Conservation (phyloP, 1,140 invertebrate genomes). For the Homalodisca vitripennis region DNA sequence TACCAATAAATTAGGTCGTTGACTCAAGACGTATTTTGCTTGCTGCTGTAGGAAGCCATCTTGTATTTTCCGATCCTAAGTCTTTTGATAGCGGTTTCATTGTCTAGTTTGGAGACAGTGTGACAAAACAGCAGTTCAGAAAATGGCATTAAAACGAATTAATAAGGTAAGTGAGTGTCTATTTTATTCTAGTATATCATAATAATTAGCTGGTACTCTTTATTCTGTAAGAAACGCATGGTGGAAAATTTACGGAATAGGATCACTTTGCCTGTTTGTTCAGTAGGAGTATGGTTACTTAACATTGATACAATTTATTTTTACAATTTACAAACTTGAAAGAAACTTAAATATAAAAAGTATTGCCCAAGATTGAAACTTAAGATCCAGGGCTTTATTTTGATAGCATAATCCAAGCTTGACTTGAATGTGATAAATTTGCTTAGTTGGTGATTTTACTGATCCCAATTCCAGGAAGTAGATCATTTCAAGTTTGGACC, state of each 20-base stretch:
- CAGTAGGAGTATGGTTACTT: neutral
- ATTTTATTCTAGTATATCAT: too few relatives aligned
- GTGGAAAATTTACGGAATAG: too few relatives aligned
- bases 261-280: neutral
- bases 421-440: too few relatives aligned
- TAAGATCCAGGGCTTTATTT: too few relatives aligned
- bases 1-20: slow-evolving; percentile 29
- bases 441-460: too few relatives aligned
- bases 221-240: too few relatives aligned
- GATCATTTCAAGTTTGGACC: slow-evolving; percentile 29
- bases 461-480: neutral
- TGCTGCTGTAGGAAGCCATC: slow-evolving; percentile 49
- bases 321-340: too few relatives aligned
- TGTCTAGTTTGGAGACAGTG: slow-evolving; percentile 52
- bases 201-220: too few relatives aligned
- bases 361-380: too few relatives aligned
- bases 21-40: slow-evolving; percentile 29
- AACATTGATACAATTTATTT: slow-evolving; percentile 6
- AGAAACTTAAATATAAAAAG: too few relatives aligned
- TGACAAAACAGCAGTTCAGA: slow-evolving; percentile 54
- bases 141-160: slow-evolving; percentile 96
- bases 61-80: slow-evolving; percentile 58
- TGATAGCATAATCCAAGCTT: too few relatives aligned
- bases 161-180: slow-evolving; percentile 74
- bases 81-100: slow-evolving; percentile 54